Base-by-base conservation (phyloP, 2,113 vertebrate species). In the Sardina pilchardus region DNA sequence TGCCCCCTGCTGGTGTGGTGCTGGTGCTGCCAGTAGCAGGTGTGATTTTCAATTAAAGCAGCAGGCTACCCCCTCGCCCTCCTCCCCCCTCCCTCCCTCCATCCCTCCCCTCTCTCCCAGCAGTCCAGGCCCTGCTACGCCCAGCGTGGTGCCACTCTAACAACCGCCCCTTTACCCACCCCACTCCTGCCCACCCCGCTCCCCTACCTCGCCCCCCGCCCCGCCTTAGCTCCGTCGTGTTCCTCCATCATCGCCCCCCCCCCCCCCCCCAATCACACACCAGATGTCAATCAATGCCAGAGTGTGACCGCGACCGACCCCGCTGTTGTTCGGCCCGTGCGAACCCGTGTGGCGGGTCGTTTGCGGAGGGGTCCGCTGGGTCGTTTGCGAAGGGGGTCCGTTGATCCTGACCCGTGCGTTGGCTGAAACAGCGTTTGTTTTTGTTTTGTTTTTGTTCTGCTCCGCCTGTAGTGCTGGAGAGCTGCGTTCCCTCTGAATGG, bases 41-140 rank as follows among this genome's bases (percentile, higher is more conserved):
- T 95, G 94, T 92, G 87, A 86, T 88, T 94, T 95, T 96, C 94
- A 95, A 94, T 95, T 95, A 95, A 88, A 94, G 89, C 94, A 93
- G 93, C 92, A 92, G 91, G 94, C 83, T 91, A 93, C 90, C 94
- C 90, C 67, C 8, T 34, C 19, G 7, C 26, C 21, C 24, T 26
- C 63, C 7, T 16, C n/a, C 24, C 48, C 14, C 47, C 48, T 48
- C 50, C 6, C 48, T 1, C 45, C 16, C 2, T 26, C 84, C 84
- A n/a, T n/a, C 47, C 45, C 42, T 4, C 14, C 63, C 63, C 63
- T 71, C 63, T 26, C 14, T 91, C 94, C 89, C 94, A 92, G 93
- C 91, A 91, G 92, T 90, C 63, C 10, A 26, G 34, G 26, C 26
- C 26, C 63, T 12, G 1, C 12, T 10, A 4, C 8, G 7, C 63